Evolutionary conservation across 2,797 vertebrate genomes (phyloP).

Genomic region (Sebastes vulpes): DNA sequence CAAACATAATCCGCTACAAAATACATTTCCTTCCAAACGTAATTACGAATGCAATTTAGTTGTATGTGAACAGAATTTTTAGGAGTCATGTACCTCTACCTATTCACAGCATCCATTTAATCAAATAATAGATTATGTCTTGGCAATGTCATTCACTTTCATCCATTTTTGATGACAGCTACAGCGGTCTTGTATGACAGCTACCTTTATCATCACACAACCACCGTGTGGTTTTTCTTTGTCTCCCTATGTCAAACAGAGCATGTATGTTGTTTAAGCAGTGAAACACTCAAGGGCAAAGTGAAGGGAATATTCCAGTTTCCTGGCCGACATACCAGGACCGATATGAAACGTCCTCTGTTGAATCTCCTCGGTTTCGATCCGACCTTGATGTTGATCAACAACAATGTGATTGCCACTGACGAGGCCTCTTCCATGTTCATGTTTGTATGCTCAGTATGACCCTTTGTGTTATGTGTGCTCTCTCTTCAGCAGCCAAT

Average conservation of each 20-base stretch:
- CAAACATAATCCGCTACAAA: too few species aligned
- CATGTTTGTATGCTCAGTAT: not conserved
- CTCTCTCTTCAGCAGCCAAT: constrained; percentile 59
- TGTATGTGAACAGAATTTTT: too few species aligned
- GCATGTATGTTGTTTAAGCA: not conserved
- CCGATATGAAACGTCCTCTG: not conserved
- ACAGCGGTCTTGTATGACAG: not conserved
- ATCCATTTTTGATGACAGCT: not conserved
- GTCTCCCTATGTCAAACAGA: not conserved
- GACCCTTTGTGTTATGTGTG: constrained; percentile 16
- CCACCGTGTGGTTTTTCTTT: not conserved
- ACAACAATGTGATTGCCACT: not conserved
- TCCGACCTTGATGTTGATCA: constrained; percentile 10
- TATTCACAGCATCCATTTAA: not conserved
- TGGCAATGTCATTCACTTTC: not conserved
- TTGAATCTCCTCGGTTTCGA: not conserved
- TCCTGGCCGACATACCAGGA: constrained; percentile 9
- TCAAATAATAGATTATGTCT: not conserved
- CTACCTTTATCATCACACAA: not conserved
- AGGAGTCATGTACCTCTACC: not conserved
- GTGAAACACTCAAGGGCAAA: not conserved
- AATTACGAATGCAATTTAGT: too few species aligned
- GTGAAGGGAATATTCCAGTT: not conserved
- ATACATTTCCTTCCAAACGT: too few species aligned
- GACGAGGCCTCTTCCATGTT: not conserved